phyloP scores from a whole-genome alignment of 1,140 invertebrate genomes.

The Drosophila sp. region DNA sequence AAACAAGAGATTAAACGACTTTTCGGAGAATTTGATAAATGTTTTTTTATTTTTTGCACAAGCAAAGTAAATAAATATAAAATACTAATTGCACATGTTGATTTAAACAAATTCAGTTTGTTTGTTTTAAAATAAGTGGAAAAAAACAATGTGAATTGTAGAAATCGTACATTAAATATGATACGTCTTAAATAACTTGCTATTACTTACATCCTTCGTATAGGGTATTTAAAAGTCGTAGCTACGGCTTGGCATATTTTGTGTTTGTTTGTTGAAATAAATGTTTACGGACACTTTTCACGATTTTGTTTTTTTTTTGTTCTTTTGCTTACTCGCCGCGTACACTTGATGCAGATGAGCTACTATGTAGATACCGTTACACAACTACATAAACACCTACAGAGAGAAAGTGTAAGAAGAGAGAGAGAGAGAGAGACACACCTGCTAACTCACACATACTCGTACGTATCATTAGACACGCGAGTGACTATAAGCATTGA shows the following conservation, averaged over 20 bases:
- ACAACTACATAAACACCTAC: not conserved
- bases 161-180: too few species aligned
- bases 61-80: too few species aligned
- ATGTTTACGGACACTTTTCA: constrained; percentile 71
- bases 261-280: constrained; percentile 59
- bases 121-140: too few species aligned
- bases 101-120: too few species aligned
- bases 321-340: constrained; percentile 23
- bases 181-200: too few species aligned
- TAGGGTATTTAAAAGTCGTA: not conserved
- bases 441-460: not conserved
- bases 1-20: too few species aligned
- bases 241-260: not conserved
- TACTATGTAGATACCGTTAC: constrained; percentile 10
- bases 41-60: too few species aligned
- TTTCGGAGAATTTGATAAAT: too few species aligned
- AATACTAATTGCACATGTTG: too few species aligned
- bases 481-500: not conserved
- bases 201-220: not conserved
- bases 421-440: not conserved
- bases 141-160: too few species aligned
- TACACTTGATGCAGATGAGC: constrained; percentile 53
- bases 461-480: not conserved
- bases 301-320: constrained; percentile 39
- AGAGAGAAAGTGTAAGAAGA: too few species aligned